phyloP scores from a whole-genome alignment of 1,140 invertebrate species.

The Berghia stephanieae region DNA sequence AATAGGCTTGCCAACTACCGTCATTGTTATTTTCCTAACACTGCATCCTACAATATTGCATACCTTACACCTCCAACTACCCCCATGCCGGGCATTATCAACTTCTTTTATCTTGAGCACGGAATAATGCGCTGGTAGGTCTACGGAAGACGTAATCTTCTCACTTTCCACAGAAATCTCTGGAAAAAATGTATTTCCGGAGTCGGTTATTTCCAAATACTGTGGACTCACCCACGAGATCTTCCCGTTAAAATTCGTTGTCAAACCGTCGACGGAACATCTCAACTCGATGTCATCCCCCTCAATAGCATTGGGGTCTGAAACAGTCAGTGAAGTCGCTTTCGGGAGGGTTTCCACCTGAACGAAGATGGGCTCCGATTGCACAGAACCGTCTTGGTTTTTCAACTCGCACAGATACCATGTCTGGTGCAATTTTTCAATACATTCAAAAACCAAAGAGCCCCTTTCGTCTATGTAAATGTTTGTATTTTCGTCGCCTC shows the following conservation, averaged over 20 bases:
- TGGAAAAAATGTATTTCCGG: not conserved
- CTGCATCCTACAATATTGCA: conserved; percentile 13
- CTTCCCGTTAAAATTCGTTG: no score
- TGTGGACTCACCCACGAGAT: conserved; percentile 12
- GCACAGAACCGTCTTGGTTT: not conserved
- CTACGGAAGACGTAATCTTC: no score
- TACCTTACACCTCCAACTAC: conserved; percentile 9
- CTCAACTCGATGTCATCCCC: not conserved
- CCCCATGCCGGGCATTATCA: not conserved
- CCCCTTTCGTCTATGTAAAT: no score
- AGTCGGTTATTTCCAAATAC: not conserved
- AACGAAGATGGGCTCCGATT: not conserved
- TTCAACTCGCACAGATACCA: conserved; percentile 19
- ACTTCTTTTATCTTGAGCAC: not conserved
- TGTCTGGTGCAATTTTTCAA: not conserved
- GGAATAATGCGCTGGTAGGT: no score
- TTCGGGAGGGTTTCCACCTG: not conserved
- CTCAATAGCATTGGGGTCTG: not conserved
- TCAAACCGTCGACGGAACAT: no score
- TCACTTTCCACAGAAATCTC: not conserved
- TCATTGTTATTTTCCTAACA: not conserved
- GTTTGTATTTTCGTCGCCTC: no score
- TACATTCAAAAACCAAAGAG: conserved; percentile 1
- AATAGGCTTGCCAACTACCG: not conserved
- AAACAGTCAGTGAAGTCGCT: not conserved